A percentile compares a stretch with the other conserved stretches of the same genome.
Conservation (phyloP, 2,113 vertebrate genomes). For the Passer montanus region DNA sequence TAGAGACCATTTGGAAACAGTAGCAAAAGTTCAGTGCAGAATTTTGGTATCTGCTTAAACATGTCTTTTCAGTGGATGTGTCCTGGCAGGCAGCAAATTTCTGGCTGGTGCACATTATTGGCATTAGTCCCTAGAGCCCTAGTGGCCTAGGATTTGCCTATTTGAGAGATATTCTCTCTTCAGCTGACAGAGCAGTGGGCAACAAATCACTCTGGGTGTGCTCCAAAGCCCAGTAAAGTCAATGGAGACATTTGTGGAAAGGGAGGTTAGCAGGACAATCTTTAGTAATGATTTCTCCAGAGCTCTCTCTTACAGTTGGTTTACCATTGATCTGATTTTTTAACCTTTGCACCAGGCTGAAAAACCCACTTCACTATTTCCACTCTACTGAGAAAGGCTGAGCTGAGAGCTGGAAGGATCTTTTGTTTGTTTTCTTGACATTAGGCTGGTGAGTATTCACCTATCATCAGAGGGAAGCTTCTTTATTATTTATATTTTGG, state of each 20-base stretch:
- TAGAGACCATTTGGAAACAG: neutral
- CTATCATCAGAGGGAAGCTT: neutral
- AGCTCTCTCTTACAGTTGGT: constrained; percentile 25
- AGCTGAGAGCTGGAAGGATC: neutral
- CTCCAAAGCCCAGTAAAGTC: constrained; percentile 25
- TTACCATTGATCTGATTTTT: constrained; percentile 48
- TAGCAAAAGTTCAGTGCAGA: neutral
- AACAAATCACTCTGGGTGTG: neutral
- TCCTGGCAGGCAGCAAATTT: neutral
- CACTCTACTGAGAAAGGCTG: neutral
- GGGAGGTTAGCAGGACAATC: constrained; percentile 24
- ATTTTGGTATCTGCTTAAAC: constrained; percentile 1
- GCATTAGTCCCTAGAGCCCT: neutral
- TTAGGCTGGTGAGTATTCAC: neutral
- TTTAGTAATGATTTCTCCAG: constrained; percentile 53
- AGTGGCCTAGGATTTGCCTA: neutral
- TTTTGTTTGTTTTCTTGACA: constrained; percentile 7
- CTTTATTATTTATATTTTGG: neutral
- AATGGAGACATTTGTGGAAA: constrained; percentile 31
- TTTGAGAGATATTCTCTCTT: constrained; percentile 14
- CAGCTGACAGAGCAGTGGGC: neutral
- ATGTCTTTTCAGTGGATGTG: neutral
- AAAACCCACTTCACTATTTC: constrained; percentile 28
- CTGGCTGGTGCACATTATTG: neutral
- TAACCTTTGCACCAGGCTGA: constrained; percentile 38